Base-by-base conservation (phyloP, 1,140 invertebrate genomes). In the Ceratosolen solmsi region DNA sequence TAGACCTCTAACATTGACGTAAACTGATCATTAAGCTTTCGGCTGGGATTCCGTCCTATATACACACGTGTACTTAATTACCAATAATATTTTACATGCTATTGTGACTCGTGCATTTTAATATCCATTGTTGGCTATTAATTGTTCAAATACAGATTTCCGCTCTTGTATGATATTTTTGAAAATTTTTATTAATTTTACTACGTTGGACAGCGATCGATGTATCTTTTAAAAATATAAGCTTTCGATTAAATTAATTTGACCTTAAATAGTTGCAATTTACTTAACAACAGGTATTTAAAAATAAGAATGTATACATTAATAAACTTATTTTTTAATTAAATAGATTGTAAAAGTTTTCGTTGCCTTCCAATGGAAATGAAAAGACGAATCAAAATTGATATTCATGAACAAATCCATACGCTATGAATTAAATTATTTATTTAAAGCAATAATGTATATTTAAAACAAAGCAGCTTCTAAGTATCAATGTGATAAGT, bases 1-100 rank as follows among this genome's bases (percentile, higher is more conserved):
- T 5, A 38, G 17, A 20, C n/a, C 17, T 72, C 17, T 72, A 58
- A 56, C 56, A 56, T 41, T 58, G n/a, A 74, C 70, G 58, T 54
- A 63, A 80, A 74, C 46, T 51, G 46, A 58, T 72, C 33, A 27
- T 71, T 72, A n/a, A 25, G 3, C 22, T 13, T 30, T 70, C 68
- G 51, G 58, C 17, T 25, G 65, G 2, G 71, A 36, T 75, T 60
- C 15, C 54, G 58, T 33, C 15, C 11, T 54, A 38, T 51, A 60
- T 17, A 13, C 30, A 25, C 41, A 25, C 0, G 9, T 60, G 36
- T 60, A 71, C 70, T 71, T 79, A 49, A 49, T 58, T 56, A 41
- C 51, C 65, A 22, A 79, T 68, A 63, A 15, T 22, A 11, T 71
- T 49, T 71, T 49, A 68, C 27, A 13, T 49, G 0, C 27, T 15